These are phyloP conservation scores for Acleris emargana DNA, from an alignment of 2,888 invertebrate species.

Conservation along the genomic window DNA sequence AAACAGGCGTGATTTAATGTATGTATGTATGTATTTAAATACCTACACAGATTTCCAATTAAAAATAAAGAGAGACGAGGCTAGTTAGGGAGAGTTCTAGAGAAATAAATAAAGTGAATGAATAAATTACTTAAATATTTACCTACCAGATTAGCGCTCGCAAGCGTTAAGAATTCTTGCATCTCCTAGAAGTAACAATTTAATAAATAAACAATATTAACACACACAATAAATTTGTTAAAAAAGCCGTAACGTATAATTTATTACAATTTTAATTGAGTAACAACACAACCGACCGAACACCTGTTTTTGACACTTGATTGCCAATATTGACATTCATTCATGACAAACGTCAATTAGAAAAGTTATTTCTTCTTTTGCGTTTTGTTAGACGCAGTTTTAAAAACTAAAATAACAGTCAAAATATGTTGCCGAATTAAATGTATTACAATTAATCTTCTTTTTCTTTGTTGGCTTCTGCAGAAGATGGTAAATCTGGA, in stretches of 20 bases:
- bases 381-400: background rate
- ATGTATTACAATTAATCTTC: background rate
- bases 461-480: background rate
- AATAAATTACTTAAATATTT: background rate
- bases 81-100: too few species aligned
- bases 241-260: background rate
- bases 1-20: too few species aligned
- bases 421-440: background rate
- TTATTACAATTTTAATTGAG: background rate
- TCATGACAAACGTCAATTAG: background rate
- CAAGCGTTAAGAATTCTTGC: conserved; percentile 15
- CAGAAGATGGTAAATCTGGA: too few species aligned
- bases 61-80: too few species aligned
- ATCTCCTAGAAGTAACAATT: conserved; percentile 4
- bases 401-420: background rate
- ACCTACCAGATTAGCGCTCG: conserved; percentile 28
- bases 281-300: background rate
- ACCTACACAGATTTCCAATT: too few species aligned
- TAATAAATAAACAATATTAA: background rate
- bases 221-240: background rate
- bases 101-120: too few species aligned
- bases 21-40: too few species aligned
- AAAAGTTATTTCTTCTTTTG: too few species aligned
- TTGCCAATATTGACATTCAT: background rate
- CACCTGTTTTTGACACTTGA: too few species aligned